Percentiles rank a stretch among this genome's conserved stretches.
Evolutionary conservation across 1,140 invertebrate genomes (phyloP).

Genomic region (Gerris buenoi): DNA sequence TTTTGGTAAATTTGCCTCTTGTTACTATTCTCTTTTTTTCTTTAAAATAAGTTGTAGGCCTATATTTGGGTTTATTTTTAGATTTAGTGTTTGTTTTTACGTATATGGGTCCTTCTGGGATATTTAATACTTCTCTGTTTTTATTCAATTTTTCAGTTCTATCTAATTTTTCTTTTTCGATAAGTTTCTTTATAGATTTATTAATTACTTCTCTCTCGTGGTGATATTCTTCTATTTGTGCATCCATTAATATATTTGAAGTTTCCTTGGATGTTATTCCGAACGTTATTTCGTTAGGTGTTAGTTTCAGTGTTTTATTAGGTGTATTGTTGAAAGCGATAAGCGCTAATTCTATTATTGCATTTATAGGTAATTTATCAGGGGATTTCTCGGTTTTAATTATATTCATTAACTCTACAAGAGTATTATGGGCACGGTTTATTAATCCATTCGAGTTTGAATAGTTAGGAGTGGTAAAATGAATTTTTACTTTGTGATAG

Average conservation of each 20-base stretch:
- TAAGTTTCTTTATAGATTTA: background rate
- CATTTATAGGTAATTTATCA: background rate
- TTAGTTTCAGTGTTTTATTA: background rate
- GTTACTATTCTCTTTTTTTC: background rate
- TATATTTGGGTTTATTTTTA: background rate
- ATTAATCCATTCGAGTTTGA: background rate
- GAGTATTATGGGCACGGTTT: background rate
- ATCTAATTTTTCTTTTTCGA: background rate
- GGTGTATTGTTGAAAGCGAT: background rate
- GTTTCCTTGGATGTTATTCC: background rate
- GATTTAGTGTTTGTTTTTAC: background rate
- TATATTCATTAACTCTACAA: slow-evolving; percentile 2
- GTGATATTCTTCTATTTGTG: background rate
- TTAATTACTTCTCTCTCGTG: background rate
- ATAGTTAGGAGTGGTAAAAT: background rate
- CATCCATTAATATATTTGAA: background rate
- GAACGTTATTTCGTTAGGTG: slow-evolving; percentile 3
- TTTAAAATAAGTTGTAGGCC: background rate
- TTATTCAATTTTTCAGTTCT: background rate
- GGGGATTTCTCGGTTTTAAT: background rate
- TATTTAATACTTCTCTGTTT: background rate
- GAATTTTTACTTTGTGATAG: background rate
- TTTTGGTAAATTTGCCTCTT: background rate
- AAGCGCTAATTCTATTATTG: background rate
- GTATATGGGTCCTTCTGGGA: background rate